Evolutionary conservation across 2,797 vertebrate species (phyloP), one percentile per base, ranked within the genome.

Genomic region (Anisognathus igniventris): DNA sequence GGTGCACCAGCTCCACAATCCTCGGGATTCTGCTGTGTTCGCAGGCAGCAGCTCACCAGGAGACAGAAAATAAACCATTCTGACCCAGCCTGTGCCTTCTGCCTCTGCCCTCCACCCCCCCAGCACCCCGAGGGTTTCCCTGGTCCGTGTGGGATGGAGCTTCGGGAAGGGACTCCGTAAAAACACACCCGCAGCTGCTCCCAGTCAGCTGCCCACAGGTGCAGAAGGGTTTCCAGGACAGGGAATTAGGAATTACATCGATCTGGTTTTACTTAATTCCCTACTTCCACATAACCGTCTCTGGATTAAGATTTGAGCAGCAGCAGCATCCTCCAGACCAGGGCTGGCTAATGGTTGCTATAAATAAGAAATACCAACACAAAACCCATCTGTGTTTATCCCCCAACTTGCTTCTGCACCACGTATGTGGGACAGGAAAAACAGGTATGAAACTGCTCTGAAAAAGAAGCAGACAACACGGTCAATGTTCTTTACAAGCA

Each of bases 131-230:
- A 58, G 33, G 39, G 45, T 31, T 10, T 39, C 51, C 20, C 65
- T 4, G 5, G 9, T 27, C 28, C 0, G 0, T 4, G 33, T 4
- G 40, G 14, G 73, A 42, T 0, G 0, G 27, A 17, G 73, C 16
- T 75, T 62, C 54, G 48, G 35, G 6, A 44, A 37, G 57, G 45
- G 23, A 40, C 0, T 0, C 0, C 1, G 18, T 70, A 40, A 62
- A 57, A 90, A 58, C 2, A 0, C 24, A 9, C 13, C 7, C 14
- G 50, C 51, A 72, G 25, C 19, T 68, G 37, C 44, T 64, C 60
- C 54, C 42, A 7, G 31, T 17, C 14, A 53, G 39, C 58, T 81
- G 65, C 39, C 51, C 60, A 24, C 33, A 58, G 78, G 72, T 93
- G 47, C 62, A 39, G 4, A 71, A 87, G 33, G 4, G 35, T 53